Evolutionary conservation across 2,888 invertebrate species (phyloP).

Genomic region (Eugnorisma glareosa): DNA sequence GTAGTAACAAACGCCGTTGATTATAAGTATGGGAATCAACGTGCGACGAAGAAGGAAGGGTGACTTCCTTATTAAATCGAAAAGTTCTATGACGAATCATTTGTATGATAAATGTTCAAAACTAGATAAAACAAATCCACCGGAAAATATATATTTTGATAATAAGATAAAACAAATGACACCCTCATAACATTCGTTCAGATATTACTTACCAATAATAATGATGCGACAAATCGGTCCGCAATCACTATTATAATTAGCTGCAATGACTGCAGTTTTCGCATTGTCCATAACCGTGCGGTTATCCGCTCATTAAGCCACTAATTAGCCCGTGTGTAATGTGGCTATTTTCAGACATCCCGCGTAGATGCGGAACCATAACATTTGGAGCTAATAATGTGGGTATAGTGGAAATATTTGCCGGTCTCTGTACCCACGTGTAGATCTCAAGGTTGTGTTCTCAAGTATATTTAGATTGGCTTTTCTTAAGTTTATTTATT

Average conservation of each 20-base stretch:
- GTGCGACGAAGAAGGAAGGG: neutral
- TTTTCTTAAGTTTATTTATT: slow-evolving; percentile 8
- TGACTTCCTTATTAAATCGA: neutral
- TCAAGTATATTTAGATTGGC: slow-evolving; percentile 1
- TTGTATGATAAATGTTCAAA: neutral
- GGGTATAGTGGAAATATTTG: slow-evolving; percentile 31
- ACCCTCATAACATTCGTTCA: slow-evolving; percentile 7
- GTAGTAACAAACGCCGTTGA: neutral
- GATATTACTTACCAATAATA: neutral
- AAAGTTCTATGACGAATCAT: neutral
- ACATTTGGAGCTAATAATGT: slow-evolving; percentile 29
- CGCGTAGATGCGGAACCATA: slow-evolving; percentile 15
- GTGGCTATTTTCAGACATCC: slow-evolving; percentile 27
- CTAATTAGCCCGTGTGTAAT: slow-evolving; percentile 30
- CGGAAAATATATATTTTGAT: neutral
- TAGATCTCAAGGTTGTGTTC: slow-evolving; percentile 16
- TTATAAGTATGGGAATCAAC: neutral
- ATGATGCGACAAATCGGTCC: slow-evolving; percentile 4
- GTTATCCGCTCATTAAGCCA: slow-evolving; percentile 25
- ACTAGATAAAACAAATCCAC: slow-evolving; percentile 9
- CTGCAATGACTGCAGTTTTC: slow-evolving; percentile 24
- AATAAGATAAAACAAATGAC: slow-evolving; percentile 22
- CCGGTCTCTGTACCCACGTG: neutral
- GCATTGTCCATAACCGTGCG: slow-evolving; percentile 22
- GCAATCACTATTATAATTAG: slow-evolving; percentile 32